Evolutionary conservation across 2,797 vertebrate genomes (phyloP), one percentile per base, ranked within the genome.

Genomic region (Brachyalestes nurse): DNA sequence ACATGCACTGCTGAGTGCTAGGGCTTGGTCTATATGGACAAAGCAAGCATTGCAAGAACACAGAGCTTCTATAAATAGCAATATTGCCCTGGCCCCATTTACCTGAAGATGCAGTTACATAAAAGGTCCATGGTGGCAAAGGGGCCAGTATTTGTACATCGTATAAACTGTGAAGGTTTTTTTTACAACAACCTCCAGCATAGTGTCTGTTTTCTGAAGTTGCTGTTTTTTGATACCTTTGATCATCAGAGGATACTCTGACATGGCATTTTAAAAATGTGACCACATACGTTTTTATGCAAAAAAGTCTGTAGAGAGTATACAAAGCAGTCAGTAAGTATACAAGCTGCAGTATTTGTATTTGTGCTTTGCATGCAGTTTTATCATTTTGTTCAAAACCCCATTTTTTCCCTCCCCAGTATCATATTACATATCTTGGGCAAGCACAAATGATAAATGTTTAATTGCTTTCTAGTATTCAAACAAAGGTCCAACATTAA

Each of bases 141-240:
- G 19, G 47, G 25, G 61, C 40, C 55, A 70, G 67, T 55, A 72
- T 14, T 62, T n/a, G n/a, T 69, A 55, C 45, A 45, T 57, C 71
- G 60, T 8, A 72, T 17, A 58, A 42, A 21, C 72, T 61, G 45
- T 75, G 45, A 70, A 69, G 42, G 38, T 80, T 42, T 65, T 82
- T 82, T 42, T 77, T 73, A 55, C 6, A 28, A 6, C 69, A 77
- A 78, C 73, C 23, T 58, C 61, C 23, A 78, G 38, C 42, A 34
- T 57, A 12, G 45, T 53, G 34, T 55, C 25, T 78, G 61, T 79
- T 72, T 73, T 79, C 42, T 71, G 53, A 67, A 21, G 0, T 80
- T 81, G 1, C 45, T 72, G 1, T 42, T 75, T 78, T 81, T 1
- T 53, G 66, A 21, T 21, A 77, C 40, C 12, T 51, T 45, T 45